Base-by-base conservation (phyloP, 2,888 invertebrate species). In the Drosophila diplacantha region DNA sequence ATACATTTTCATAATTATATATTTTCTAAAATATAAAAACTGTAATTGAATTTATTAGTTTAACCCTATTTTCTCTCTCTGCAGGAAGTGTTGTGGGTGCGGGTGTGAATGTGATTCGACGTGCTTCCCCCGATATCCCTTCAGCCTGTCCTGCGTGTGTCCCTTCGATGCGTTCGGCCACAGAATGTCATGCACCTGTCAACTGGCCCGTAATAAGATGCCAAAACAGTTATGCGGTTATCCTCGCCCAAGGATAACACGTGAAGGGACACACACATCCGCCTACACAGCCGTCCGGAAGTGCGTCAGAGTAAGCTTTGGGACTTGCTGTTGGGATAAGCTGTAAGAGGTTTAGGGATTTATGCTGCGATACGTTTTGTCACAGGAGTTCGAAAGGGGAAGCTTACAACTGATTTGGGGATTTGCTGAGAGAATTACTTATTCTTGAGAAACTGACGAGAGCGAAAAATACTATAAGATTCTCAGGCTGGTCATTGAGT, bases 131-230 rank as follows among this genome's bases (percentile, higher is more conserved):
- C 18, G 18, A 18, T 14, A 20, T 20, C 29, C 44, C 29, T 31
- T 31, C 18, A 46, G 56, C 14, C 56, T 66, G 57, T 26, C 37
- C 58, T 49, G 49, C 34, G 26, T 38, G 43, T 35, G 43, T 43
- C 56, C 62, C 43, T 61, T 60, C 60, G 64, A 73, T 84, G 69
- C 58, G 79, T 73, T 75, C 69, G 69, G 70, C 85, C 83, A 78
- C 85, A 81, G 70, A 84, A 75, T 81, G 85, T 81, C 85, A 81
- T 73, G 72, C 80, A 81, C 75, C 80, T 81, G 80, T 81, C 85
- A 78, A 57, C 72, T 69, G 77, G 74, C 59, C 70, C 72, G 81
- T 81, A 81, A 83, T 84, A 81, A 84, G 80, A 81, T 81, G 85
- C 80, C 83, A 78, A 81, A 83, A 81, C 80, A 80, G 84, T 80